Evolutionary conservation across 2,113 vertebrate genomes (phyloP).

Genomic region (Piprites chloris): DNA sequence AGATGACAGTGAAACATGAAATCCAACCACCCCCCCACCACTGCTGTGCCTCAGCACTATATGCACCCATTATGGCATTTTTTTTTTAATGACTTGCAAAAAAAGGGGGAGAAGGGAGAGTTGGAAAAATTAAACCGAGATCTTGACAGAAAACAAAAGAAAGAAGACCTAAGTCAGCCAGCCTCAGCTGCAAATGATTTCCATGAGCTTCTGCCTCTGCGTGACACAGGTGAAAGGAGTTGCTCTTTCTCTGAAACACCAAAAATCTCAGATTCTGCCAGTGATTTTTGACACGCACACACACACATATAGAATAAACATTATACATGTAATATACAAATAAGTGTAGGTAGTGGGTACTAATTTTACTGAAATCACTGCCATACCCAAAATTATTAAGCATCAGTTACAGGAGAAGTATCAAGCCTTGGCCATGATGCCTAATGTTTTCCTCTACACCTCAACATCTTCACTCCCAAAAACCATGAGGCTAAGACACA

Average conservation of each 20-base stretch:
- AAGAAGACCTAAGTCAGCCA: neutral
- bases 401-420: neutral
- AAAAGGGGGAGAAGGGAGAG: neutral
- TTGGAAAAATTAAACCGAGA: neutral
- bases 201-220: neutral
- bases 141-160: neutral
- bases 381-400: neutral
- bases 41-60: neutral
- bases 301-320: too few species aligned
- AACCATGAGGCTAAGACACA: neutral
- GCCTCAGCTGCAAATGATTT: neutral
- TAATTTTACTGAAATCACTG: neutral
- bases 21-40: neutral
- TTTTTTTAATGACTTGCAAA: neutral
- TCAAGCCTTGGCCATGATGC: neutral
- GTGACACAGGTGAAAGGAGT: neutral
- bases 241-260: neutral
- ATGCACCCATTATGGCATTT: neutral
- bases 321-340: too few species aligned
- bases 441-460: neutral
- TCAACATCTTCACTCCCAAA: neutral
- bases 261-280: neutral
- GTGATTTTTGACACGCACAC: neutral
- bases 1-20: neutral
- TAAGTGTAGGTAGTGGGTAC: neutral